Evolutionary conservation across 37 sponge, comb jelly and placozoan genomes (phyloP).

Genomic region (Spongia lamella): DNA sequence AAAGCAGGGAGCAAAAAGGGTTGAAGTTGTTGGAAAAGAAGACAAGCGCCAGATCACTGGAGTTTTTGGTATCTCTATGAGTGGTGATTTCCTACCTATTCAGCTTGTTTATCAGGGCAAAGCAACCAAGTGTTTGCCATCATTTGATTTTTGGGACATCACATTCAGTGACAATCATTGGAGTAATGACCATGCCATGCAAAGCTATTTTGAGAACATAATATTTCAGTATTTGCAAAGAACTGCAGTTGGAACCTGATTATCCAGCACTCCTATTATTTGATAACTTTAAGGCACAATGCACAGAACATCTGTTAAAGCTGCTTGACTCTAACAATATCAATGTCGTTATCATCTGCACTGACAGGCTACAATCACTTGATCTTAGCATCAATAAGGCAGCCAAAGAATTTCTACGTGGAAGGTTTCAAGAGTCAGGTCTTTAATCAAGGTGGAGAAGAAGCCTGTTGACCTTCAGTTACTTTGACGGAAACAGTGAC

Average conservation of each 20-base stretch:
- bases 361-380: constrained; percentile 24
- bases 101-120: constrained; percentile 14
- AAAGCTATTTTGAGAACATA: too few species aligned
- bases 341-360: constrained; percentile 11
- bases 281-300: constrained; percentile 18
- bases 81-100: constrained; percentile 6
- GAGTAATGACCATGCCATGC: too few species aligned
- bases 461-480: too few species aligned
- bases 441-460: too few species aligned
- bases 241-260: too few species aligned
- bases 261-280: constrained; percentile 24
- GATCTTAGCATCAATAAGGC: constrained; percentile 30
- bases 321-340: constrained; percentile 25
- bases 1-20: not conserved
- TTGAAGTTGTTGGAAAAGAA: not conserved
- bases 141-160: too few species aligned
- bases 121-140: too few species aligned
- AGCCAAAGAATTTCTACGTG: constrained; percentile 7
- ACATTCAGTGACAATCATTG: too few species aligned
- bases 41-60: constrained; percentile 12
- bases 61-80: not conserved
- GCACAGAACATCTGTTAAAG: constrained; percentile 11
- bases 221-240: too few species aligned
- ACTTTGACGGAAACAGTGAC: too few species aligned
- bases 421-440: constrained; percentile 11